Evolutionary conservation across 2,113 vertebrate species (phyloP), one percentile per base, ranked within the genome.

Genomic region (Oenanthe melanoleuca): DNA sequence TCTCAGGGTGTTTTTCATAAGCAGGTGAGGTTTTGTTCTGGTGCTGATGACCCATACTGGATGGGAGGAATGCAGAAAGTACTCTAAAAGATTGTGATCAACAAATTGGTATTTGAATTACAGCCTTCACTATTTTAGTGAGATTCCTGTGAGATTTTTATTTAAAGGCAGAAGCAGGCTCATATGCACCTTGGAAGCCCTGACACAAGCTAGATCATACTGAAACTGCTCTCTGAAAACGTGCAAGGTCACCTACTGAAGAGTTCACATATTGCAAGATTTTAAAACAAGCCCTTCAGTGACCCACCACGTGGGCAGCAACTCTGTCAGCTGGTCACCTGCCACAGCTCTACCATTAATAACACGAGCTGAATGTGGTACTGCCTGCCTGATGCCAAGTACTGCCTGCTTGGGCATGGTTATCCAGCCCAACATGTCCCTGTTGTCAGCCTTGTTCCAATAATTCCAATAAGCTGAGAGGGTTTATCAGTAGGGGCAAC

Each of bases 321-420:
- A 14, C 33, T 2, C 0, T 1, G 3, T 20, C 6, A 3, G 20
- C 0, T 0, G 0, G 34, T 37, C 59, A 84, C 5, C 2, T 4
- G 8, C 40, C 59, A 29, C 0, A 33, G 40, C 40, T 37, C 53
- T 5, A 5, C 31, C 1, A 0, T 16, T 6, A 4, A 1, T 8
- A 47, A 47, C 26, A 38, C 8, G 2, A 0, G 3, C 19, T 50
- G 56, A 71, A 65, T 0, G 0, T 12, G 63, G 29, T 5, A 22
- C 25, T 5, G 2, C 31, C 73, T 50, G 47, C 45, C 7, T 5
- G 5, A 29, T 12, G 38, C n/a, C 64, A 44, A 12, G 28, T 15
- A 10, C 80, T 34, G 60, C 63, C 72, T 33, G 50, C 64, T 49
- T 14, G 4, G 60, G 45, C 23, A 28, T 0, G 1, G 25, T 28